These are phyloP conservation scores for Eurosta solidaginis DNA, from an alignment of 1,140 invertebrate species.

Conservation along the genomic window DNA sequence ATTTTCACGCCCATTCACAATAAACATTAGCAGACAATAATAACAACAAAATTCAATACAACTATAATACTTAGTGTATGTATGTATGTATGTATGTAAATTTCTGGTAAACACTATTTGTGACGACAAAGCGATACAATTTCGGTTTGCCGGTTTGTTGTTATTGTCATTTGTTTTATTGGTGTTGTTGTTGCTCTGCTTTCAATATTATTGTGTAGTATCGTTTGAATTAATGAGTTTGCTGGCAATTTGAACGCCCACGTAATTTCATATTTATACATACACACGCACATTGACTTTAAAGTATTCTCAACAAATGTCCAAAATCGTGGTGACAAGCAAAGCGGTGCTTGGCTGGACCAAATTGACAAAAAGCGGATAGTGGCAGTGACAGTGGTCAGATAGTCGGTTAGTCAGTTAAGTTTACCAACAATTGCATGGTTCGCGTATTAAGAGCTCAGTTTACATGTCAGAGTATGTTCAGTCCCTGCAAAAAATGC, in stretches of 20 bases:
- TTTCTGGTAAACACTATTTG: neutral
- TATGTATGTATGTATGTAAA: neutral
- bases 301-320: neutral
- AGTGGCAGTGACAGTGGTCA: neutral
- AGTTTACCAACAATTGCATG: constrained; percentile 10
- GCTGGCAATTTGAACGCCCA: neutral
- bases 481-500: no score
- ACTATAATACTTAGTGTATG: neutral
- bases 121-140: constrained; percentile 1
- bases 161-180: neutral
- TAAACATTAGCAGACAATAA: constrained; percentile 23
- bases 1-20: constrained; percentile 28
- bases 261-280: constrained; percentile 8
- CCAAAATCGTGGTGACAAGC: neutral
- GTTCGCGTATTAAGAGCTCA: no score
- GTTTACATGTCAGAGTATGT: neutral
- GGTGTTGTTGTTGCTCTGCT: neutral
- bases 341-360: neutral
- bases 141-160: constrained; percentile 22
- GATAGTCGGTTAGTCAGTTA: neutral
- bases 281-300: no score
- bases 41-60: neutral
- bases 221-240: constrained; percentile 28
- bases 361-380: neutral
- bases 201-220: constrained; percentile 23